Conservation (phyloP, 2,113 vertebrate species). For the Misgurnus mizolepis region DNA sequence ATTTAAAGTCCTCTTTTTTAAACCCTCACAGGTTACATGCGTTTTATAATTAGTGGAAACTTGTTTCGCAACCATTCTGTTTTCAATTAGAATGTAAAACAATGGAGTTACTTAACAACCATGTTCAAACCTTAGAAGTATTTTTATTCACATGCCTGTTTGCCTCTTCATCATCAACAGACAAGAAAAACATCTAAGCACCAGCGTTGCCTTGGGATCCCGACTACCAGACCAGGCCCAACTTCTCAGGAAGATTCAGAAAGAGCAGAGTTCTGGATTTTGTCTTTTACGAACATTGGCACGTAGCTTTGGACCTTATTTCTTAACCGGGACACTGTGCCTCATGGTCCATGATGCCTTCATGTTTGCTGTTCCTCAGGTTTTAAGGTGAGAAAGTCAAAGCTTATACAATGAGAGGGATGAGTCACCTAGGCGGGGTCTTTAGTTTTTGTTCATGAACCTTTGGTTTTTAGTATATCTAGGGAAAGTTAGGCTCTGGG, state of each 20-base stretch:
- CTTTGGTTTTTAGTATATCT: conserved; percentile 8
- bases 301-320: conserved; percentile 80
- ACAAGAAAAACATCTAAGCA: conserved; percentile 62
- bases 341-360: conserved; percentile 83
- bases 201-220: conserved; percentile 52
- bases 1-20: conserved; percentile 10
- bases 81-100: conserved; percentile 59
- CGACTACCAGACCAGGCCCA: conserved; percentile 77
- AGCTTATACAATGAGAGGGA: background rate
- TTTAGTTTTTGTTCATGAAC: conserved; percentile 5
- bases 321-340: conserved; percentile 82
- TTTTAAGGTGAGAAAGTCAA: conserved; percentile 80
- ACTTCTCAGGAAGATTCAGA: conserved; percentile 77
- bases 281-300: conserved; percentile 80
- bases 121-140: conserved; percentile 45
- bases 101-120: conserved; percentile 28
- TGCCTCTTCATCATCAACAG: conserved; percentile 66
- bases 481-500: background rate
- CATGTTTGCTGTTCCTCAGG: conserved; percentile 85
- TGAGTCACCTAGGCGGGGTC: conserved; percentile 2
- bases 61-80: conserved; percentile 15
- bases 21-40: conserved; percentile 37
- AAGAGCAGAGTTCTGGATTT: conserved; percentile 67
- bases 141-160: conserved; percentile 48
- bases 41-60: conserved; percentile 52